Evolutionary conservation across 2,888 invertebrate genomes (phyloP).

Genomic region (Thysanoteuthis rhombus): DNA sequence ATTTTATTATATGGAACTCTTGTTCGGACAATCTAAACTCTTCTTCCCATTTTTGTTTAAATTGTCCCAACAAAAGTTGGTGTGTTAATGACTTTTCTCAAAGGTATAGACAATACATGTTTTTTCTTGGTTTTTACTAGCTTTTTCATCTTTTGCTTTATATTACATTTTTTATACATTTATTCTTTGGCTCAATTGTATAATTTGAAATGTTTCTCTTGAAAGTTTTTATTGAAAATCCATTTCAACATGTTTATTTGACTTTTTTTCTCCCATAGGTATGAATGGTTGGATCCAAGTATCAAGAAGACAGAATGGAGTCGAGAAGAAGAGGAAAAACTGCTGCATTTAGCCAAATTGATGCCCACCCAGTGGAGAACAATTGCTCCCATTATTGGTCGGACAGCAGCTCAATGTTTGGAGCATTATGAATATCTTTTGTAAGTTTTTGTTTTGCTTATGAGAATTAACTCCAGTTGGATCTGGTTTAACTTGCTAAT

Average conservation of each 20-base stretch:
- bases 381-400: conserved; percentile 97
- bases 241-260: not conserved
- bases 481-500: not conserved
- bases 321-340: conserved; percentile 97
- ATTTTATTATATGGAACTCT: too few species aligned
- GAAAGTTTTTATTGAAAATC: not conserved
- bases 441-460: conserved; percentile 73
- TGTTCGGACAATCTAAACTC: too few species aligned
- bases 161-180: too few species aligned
- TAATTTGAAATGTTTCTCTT: too few species aligned
- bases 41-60: too few species aligned
- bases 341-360: conserved; percentile 94
- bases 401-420: conserved; percentile 97
- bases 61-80: too few species aligned
- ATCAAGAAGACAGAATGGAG: conserved; percentile 99
- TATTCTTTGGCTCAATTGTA: too few species aligned
- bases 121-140: too few species aligned
- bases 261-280: conserved; percentile 66
- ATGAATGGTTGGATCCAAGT: conserved; percentile 99
- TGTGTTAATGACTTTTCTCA: too few species aligned
- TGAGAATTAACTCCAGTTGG: not conserved
- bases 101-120: too few species aligned
- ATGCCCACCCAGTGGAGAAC: conserved; percentile 99
- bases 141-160: too few species aligned
- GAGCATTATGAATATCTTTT: conserved; percentile 96